Conservation (phyloP, 1,140 invertebrate genomes). For the Pteromalus puparum region DNA sequence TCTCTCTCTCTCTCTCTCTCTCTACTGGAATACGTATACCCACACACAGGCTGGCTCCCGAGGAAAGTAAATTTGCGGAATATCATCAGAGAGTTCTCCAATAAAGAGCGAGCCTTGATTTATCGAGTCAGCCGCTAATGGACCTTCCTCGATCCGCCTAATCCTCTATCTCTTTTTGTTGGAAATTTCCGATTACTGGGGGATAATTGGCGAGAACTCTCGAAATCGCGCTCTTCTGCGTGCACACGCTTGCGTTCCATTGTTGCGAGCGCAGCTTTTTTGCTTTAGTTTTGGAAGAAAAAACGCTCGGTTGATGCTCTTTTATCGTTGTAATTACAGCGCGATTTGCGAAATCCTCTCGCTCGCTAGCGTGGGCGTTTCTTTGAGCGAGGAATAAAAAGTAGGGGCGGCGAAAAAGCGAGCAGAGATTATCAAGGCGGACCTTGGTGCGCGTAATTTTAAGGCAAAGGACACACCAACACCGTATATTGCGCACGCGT, state of each 20-base stretch:
- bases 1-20: no score
- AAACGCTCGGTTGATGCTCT: background rate
- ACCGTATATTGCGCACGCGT: background rate
- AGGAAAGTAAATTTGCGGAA: background rate
- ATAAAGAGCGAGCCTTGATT: background rate
- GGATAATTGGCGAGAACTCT: background rate
- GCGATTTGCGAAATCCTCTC: background rate
- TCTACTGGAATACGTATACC: no score
- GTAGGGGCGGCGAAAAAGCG: background rate
- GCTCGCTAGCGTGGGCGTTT: background rate
- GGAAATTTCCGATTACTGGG: background rate
- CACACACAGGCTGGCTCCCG: background rate
- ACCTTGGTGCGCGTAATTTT: background rate
- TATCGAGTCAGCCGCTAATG: background rate
- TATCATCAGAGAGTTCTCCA: background rate
- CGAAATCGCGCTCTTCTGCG: background rate
- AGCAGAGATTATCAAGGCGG: slow-evolving; percentile 10
- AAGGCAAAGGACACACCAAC: background rate
- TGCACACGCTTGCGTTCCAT: no score
- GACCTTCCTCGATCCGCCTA: background rate
- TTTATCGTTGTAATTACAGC: background rate
- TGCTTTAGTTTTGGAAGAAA: no score
- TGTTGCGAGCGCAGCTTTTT: no score
- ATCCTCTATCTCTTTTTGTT: background rate
- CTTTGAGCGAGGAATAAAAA: background rate